A percentile compares a stretch with the other conserved stretches of the same genome.
Conservation (phyloP, 2,113 vertebrate species). For the Telmatochromis sp. region DNA sequence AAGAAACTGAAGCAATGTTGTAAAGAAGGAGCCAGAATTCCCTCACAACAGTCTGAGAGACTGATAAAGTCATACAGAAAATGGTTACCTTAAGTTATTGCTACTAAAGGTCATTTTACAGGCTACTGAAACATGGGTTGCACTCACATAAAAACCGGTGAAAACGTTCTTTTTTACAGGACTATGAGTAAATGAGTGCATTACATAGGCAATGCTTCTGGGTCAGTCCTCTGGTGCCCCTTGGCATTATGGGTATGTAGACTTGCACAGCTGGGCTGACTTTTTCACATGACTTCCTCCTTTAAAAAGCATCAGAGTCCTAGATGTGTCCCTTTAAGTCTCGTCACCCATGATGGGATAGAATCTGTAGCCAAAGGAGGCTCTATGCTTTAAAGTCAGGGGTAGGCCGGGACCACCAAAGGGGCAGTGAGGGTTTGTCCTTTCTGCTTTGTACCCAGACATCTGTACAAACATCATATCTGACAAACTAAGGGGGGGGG, state of each 20-base stretch:
- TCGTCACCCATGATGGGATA: conserved; percentile 31
- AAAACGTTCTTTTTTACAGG: not conserved
- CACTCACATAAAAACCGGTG: not conserved
- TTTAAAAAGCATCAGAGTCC: not conserved
- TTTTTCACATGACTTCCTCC: not conserved
- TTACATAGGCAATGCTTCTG: not conserved
- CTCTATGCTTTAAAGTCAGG: conserved; percentile 1
- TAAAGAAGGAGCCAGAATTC: not conserved
- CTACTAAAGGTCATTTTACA: not conserved
- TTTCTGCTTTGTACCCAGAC: conserved; percentile 49
- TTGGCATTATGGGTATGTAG: not conserved
- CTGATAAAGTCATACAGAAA: not conserved
- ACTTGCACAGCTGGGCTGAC: not conserved
- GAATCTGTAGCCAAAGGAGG: conserved; percentile 29
- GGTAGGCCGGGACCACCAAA: conserved; percentile 29
- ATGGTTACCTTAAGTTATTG: not conserved
- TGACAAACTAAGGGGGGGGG: conserved; percentile 49
- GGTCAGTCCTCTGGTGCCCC: not conserved
- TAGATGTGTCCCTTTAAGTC: conserved; percentile 22
- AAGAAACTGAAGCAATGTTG: not conserved
- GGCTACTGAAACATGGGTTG: not conserved
- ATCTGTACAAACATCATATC: conserved; percentile 73
- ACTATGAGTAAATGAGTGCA: not conserved
- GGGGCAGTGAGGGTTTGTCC: conserved; percentile 15
- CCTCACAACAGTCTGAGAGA: not conserved